Conservation (phyloP, 2,797 vertebrate genomes). For the Schizopygopsis pylzovi region DNA sequence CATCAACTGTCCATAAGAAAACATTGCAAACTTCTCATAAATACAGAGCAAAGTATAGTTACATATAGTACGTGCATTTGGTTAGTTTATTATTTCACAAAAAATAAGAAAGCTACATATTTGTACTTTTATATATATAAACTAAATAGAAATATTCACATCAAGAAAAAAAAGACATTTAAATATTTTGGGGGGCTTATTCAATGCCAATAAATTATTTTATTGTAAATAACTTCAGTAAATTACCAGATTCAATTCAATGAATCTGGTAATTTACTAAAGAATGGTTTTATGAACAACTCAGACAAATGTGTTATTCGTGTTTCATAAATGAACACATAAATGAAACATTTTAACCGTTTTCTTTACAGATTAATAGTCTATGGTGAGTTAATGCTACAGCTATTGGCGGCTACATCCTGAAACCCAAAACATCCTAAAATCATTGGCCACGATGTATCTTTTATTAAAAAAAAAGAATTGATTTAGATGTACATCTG, state of each 20-base stretch:
- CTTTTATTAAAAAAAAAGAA: background rate
- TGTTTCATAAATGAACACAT: background rate
- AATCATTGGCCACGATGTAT: background rate
- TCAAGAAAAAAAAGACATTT: background rate
- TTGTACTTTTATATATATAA: background rate
- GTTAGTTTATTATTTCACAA: background rate
- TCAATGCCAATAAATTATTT: too few relatives aligned
- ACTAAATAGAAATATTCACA: conserved; percentile 7
- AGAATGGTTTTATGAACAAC: background rate
- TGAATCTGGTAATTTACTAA: background rate
- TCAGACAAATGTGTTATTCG: background rate
- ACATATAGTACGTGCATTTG: background rate
- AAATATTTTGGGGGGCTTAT: background rate
- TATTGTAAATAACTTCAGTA: too few relatives aligned
- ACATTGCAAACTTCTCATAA: background rate
- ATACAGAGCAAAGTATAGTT: background rate
- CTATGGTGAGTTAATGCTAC: background rate
- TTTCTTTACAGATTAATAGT: background rate
- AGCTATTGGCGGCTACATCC: background rate
- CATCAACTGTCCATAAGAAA: background rate
- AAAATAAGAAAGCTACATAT: background rate
- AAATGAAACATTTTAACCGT: background rate
- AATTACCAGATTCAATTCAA: too few relatives aligned
- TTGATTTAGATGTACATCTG: background rate
- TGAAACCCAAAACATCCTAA: background rate